phyloP scores from a whole-genome alignment of 2,797 vertebrate species.

The Spizella passerina region DNA sequence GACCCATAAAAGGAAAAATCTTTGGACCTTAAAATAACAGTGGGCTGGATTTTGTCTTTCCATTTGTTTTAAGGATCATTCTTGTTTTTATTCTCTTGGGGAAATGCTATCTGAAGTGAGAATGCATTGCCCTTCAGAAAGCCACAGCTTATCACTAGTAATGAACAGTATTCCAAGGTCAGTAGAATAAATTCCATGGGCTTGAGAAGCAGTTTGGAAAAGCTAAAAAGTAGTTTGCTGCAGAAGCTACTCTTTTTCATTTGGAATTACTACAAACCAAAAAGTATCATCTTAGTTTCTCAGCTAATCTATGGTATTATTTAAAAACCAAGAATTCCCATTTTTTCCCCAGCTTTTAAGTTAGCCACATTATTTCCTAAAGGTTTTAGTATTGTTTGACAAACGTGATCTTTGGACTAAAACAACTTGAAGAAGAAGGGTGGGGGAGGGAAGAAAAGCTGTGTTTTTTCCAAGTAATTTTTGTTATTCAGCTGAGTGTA shows the following conservation, averaged over 20 bases:
- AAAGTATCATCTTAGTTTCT: not conserved
- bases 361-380: not conserved
- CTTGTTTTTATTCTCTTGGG: not conserved
- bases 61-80: not conserved
- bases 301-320: not conserved
- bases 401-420: not conserved
- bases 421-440: not conserved
- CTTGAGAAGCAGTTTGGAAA: not conserved
- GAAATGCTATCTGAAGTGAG: not conserved
- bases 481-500: not conserved
- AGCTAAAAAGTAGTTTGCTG: not conserved
- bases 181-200: not conserved
- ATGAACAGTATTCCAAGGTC: not conserved
- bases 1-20: not conserved
- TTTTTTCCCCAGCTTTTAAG: not conserved
- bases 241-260: not conserved
- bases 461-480: not conserved
- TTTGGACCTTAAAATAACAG: not conserved
- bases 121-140: not conserved
- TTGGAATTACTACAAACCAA: not conserved
- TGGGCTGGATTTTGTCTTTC: not conserved
- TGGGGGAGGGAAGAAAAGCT: not conserved
- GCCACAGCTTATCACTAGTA: not conserved
- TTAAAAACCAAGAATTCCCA: not conserved
- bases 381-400: not conserved